These are phyloP conservation scores for Drosophila nikananu DNA, from an alignment of 1,140 invertebrate genomes.

Conservation along the genomic window DNA sequence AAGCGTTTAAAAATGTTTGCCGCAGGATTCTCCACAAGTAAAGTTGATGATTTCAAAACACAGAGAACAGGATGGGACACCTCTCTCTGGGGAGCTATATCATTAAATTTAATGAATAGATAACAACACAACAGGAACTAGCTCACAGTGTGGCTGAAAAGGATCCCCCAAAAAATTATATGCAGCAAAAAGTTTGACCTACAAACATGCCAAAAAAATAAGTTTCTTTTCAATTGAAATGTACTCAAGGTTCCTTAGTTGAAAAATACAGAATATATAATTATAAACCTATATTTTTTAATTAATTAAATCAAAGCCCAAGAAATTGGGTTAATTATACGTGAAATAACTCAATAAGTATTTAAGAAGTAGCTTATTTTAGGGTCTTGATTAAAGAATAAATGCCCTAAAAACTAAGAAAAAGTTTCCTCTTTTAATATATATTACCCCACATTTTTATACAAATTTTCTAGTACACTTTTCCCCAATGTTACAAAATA, in stretches of 20 bases:
- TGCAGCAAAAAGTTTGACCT: conserved; percentile 17
- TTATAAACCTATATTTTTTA: no score
- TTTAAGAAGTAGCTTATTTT: no score
- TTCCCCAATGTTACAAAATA: background rate
- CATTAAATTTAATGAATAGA: conserved; percentile 78
- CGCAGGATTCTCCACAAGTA: conserved; percentile 25
- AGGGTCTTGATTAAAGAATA: background rate
- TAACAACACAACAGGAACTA: conserved; percentile 40
- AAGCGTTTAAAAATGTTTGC: conserved; percentile 55
- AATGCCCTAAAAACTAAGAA: no score
- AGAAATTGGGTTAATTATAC: no score
- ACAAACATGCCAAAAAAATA: conserved; percentile 5
- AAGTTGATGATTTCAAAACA: conserved; percentile 48
- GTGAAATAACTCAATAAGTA: no score
- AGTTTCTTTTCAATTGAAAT: no score
- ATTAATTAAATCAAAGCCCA: no score
- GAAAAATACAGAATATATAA: background rate
- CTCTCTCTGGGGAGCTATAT: conserved; percentile 42
- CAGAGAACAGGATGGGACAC: conserved; percentile 28
- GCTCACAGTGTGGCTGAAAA: background rate
- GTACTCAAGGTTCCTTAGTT: no score
- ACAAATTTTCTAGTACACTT: background rate
- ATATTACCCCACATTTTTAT: no score
- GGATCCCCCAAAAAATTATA: conserved; percentile 1
- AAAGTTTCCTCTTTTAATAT: background rate